These are phyloP conservation scores for Caenorhabditis afra DNA, from an alignment of 2,888 invertebrate species.

Conservation along the genomic window DNA sequence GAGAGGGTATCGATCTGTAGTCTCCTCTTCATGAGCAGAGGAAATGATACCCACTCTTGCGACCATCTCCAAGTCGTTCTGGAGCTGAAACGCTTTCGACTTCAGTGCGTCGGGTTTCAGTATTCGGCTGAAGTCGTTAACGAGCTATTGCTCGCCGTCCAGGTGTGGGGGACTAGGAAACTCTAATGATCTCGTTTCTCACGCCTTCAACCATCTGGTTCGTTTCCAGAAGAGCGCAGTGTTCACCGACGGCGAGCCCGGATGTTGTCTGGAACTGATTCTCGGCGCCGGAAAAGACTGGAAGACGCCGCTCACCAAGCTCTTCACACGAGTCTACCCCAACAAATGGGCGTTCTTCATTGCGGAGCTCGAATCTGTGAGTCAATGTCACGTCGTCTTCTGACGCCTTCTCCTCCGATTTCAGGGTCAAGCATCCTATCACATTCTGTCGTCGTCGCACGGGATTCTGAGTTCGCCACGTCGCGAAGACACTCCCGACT, in stretches of 20 bases:
- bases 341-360: slow-evolving; percentile 72
- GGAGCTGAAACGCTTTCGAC: too few species aligned
- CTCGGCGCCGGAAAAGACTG: slow-evolving; percentile 69
- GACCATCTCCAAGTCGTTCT: too few species aligned
- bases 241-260: slow-evolving; percentile 67
- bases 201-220: not conserved
- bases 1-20: slow-evolving; percentile 6
- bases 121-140: not conserved
- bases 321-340: slow-evolving; percentile 68
- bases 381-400: not conserved
- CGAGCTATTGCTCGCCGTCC: too few species aligned
- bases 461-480: slow-evolving; percentile 52
- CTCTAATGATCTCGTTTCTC: too few species aligned
- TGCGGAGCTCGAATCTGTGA: slow-evolving; percentile 66
- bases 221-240: slow-evolving; percentile 67
- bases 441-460: slow-evolving; percentile 59
- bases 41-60: slow-evolving; percentile 21
- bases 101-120: slow-evolving; percentile 6
- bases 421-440: slow-evolving; percentile 65
- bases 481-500: slow-evolving; percentile 69
- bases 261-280: slow-evolving; percentile 67
- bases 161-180: too few species aligned
- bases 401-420: not conserved
- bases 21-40: slow-evolving; percentile 24
- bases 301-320: slow-evolving; percentile 64